A percentile compares a stretch with the other conserved stretches of the same genome.
phyloP scores from a whole-genome alignment of 2,113 vertebrate genomes.

The Loxodonta africana region DNA sequence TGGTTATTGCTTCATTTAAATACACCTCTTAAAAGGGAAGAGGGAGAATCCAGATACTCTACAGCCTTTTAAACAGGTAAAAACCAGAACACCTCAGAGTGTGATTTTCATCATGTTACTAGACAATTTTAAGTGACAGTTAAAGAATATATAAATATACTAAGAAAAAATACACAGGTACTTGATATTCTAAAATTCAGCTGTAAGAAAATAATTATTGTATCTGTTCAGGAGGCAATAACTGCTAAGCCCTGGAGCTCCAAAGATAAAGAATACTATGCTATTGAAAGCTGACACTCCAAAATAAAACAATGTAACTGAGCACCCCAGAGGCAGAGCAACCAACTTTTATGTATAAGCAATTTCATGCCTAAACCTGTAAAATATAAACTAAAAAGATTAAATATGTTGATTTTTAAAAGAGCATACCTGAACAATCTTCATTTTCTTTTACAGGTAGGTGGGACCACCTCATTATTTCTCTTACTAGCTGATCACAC shows the following conservation, averaged over 20 bases:
- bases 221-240: neutral
- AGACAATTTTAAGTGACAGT: neutral
- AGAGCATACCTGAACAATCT: conserved; percentile 85
- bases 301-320: conserved; percentile 14
- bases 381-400: neutral
- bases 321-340: neutral
- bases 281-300: neutral
- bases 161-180: neutral
- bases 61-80: neutral
- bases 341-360: neutral
- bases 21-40: neutral
- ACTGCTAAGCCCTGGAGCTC: neutral
- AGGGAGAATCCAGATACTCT: neutral
- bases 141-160: neutral
- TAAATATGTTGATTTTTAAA: neutral
- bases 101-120: neutral
- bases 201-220: neutral
- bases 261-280: neutral
- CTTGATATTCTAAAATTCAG: neutral
- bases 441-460: conserved; percentile 77
- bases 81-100: neutral
- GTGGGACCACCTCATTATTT: conserved; percentile 88
- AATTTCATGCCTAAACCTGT: conserved; percentile 1
- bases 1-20: conserved; percentile 34
- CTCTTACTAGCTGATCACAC: conserved; percentile 93